A percentile compares a stretch with the other conserved stretches of the same genome.
Conservation (phyloP, 2,797 vertebrate genomes). For the Fistularia commersonii region DNA sequence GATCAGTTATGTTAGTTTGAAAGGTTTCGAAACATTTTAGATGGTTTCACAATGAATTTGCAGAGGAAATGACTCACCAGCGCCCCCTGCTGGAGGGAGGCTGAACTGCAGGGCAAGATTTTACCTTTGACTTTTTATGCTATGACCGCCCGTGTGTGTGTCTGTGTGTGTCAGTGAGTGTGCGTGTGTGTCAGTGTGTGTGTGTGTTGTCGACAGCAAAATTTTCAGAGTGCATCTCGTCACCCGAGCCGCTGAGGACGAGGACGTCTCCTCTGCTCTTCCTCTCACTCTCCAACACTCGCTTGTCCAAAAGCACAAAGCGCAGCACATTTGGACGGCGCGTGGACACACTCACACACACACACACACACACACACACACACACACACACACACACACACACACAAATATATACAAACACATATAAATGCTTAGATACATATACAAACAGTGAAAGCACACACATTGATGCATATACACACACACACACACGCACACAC, state of each 20-base stretch:
- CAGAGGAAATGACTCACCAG: no score
- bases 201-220: conserved; percentile 49
- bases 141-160: no score
- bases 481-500: background rate
- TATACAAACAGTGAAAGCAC: background rate
- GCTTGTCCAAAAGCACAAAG: no score
- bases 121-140: no score
- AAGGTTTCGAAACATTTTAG: no score
- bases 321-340: no score
- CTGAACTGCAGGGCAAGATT: no score
- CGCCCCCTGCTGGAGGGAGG: no score
- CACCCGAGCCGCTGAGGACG: no score
- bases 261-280: conserved; percentile 2
- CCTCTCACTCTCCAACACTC: background rate
- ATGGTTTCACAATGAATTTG: no score
- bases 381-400: background rate
- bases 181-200: conserved; percentile 17
- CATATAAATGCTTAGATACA: background rate
- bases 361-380: background rate
- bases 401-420: background rate
- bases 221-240: conserved; percentile 51
- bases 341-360: background rate
- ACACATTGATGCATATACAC: background rate
- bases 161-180: conserved; percentile 16
- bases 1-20: no score